Percentiles rank a stretch among this genome's conserved stretches.
Evolutionary conservation across 2,888 invertebrate species (phyloP).

Genomic region (Pterostichus madidus): DNA sequence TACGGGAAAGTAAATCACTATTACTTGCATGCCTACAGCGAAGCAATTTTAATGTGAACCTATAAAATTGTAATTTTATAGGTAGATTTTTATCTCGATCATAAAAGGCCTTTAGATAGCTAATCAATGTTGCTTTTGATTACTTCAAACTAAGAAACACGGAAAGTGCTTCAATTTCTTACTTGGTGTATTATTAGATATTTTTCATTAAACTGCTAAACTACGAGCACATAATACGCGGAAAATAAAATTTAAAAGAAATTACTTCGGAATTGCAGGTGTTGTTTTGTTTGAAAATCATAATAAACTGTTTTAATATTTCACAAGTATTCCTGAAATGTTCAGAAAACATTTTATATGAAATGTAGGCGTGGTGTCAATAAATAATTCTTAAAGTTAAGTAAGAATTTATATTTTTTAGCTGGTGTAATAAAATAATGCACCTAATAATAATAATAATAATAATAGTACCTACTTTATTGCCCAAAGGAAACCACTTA

Average conservation of each 20-base stretch:
- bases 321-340: not conserved
- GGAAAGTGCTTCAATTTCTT: slow-evolving; percentile 20
- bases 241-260: slow-evolving; percentile 10
- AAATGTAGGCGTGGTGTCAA: no score
- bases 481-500: no score
- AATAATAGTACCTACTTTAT: no score
- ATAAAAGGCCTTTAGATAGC: slow-evolving; percentile 34
- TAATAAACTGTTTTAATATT: slow-evolving; percentile 26
- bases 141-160: slow-evolving; percentile 16
- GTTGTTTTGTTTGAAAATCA: not conserved
- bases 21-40: slow-evolving; percentile 35
- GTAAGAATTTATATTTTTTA: no score
- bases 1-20: slow-evolving; percentile 26
- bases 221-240: not conserved
- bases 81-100: slow-evolving; percentile 41
- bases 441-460: no score
- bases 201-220: slow-evolving; percentile 26
- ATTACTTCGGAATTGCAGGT: not conserved
- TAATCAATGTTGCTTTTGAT: slow-evolving; percentile 31
- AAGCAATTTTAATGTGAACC: slow-evolving; percentile 58
- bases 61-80: slow-evolving; percentile 57
- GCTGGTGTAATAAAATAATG: no score
- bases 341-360: no score
- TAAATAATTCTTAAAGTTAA: no score
- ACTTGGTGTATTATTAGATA: slow-evolving; percentile 3